These are phyloP conservation scores for Mycalesis mineus DNA, from an alignment of 2,888 invertebrate species.

Conservation along the genomic window DNA sequence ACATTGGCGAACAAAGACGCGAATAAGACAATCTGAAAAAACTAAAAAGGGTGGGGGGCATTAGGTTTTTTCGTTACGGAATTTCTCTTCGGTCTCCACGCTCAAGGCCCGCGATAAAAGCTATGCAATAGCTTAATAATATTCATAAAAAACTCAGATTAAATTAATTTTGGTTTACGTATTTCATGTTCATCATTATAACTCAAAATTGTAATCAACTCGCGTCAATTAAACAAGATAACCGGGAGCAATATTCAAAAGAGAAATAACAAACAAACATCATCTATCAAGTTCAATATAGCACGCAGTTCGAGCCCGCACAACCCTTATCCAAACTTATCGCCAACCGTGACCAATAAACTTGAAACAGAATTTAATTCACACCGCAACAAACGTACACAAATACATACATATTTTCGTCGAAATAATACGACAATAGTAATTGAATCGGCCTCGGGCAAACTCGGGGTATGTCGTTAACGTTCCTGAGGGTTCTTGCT, in stretches of 20 bases:
- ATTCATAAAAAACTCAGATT: too few relatives aligned
- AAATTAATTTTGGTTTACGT: too few relatives aligned
- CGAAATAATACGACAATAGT: constrained; percentile 76
- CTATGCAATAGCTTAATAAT: too few relatives aligned
- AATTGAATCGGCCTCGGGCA: constrained; percentile 77
- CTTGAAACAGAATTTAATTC: constrained; percentile 71
- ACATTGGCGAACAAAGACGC: too few relatives aligned
- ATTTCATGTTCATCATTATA: not conserved
- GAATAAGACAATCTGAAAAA: too few relatives aligned
- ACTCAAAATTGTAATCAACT: not conserved
- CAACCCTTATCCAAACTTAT: constrained; percentile 59
- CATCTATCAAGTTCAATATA: constrained; percentile 31
- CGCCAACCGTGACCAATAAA: constrained; percentile 67
- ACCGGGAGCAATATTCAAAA: not conserved
- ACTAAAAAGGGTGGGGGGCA: too few relatives aligned
- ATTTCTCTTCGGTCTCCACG: too few relatives aligned
- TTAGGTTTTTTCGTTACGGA: too few relatives aligned
- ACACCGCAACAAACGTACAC: constrained; percentile 65
- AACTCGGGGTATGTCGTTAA: constrained; percentile 71
- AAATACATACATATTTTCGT: constrained; percentile 75
- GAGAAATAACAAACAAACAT: constrained; percentile 17
- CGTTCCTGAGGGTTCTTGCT: constrained; percentile 69
- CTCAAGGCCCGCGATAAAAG: too few relatives aligned
- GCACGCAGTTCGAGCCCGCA: constrained; percentile 29
- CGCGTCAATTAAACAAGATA: not conserved